These are phyloP conservation scores for Tricholauxania praeusta DNA, from an alignment of 2,888 invertebrate species.

Conservation along the genomic window DNA sequence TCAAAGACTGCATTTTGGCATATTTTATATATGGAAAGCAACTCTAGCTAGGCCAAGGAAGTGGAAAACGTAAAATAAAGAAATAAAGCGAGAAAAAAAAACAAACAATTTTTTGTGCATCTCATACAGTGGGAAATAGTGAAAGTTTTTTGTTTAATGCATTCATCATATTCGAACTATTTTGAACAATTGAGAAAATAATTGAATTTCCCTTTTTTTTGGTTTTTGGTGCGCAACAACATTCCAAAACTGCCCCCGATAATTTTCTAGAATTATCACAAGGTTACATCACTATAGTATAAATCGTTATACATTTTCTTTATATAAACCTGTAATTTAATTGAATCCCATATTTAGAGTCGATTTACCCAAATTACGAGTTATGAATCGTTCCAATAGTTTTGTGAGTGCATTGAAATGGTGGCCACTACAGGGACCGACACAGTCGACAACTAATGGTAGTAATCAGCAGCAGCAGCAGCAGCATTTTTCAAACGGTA, in stretches of 20 bases:
- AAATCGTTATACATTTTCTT: too few relatives aligned
- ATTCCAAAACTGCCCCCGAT: not conserved
- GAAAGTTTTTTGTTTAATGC: slow-evolving; percentile 19
- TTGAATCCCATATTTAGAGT: too few relatives aligned
- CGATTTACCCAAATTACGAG: slow-evolving; percentile 4
- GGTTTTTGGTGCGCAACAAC: not conserved
- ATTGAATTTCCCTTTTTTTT: too few relatives aligned
- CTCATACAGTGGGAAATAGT: slow-evolving; percentile 7
- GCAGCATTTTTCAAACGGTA: slow-evolving; percentile 44
- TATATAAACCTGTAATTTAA: too few relatives aligned
- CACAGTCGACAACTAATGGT: slow-evolving; percentile 50
- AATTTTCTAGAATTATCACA: slow-evolving; percentile 15
- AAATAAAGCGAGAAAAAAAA: not conserved
- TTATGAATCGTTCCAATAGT: slow-evolving; percentile 66
- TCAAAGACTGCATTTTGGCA: not conserved
- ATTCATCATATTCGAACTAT: not conserved
- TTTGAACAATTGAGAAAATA: too few relatives aligned
- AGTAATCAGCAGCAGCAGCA: slow-evolving; percentile 45
- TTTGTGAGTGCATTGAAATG: slow-evolving; percentile 66
- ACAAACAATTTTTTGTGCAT: not conserved
- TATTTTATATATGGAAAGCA: not conserved
- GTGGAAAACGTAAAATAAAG: slow-evolving; percentile 3
- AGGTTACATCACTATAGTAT: too few relatives aligned
- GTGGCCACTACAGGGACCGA: slow-evolving; percentile 65
- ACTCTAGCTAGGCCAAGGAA: not conserved